Base-by-base conservation (phyloP, 2,797 vertebrate genomes). In the Protosalanx chinensis region DNA sequence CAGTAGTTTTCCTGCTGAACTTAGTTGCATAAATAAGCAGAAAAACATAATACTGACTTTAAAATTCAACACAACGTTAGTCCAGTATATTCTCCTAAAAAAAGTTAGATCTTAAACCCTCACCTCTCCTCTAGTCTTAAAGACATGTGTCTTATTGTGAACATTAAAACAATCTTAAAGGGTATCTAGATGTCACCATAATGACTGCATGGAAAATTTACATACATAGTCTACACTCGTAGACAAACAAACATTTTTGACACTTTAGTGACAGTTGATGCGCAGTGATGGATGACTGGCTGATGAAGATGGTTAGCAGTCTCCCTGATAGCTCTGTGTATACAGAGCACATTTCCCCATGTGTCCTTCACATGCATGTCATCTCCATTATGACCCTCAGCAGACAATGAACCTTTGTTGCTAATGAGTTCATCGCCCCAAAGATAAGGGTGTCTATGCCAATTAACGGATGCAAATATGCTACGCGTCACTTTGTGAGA, bases 361-460 rank as follows among this genome's bases (percentile, higher is more conserved):
- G 66, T 51, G 20, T 18, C 64, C 41, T 67, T 67, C 16, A 29
- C 8, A 15, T 27, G 4, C 7, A 29, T 33, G 13, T 16, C 4
- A 16, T 56, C 51, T 51, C 13, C 20, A 30, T 67, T 51, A 27
- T 30, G 64, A 30, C 46, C 35, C 23, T n/a, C 23, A 30, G 18
- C 33, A 15, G 41, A 30, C 46, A 41, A 37, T n/a, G 57, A 56
- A 12, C n/a, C 49, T 71, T 71, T 60, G 60, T 67, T 58, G 67
- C 53, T 80, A 66, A 85, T 73, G 64, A 72, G 69, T 81, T 77
- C 64, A 60, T 80, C 72, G 67, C 72, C 64, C 33, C 67, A 60
- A 69, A 69, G 67, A 68, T 68, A 68, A 37, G 67, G 13, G 32
- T 20, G 51, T 60, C 65, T 63, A 72, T 29, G 27, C 60, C 76